A percentile compares a stretch with the other conserved stretches of the same genome.
phyloP scores from a whole-genome alignment of 2,888 invertebrate genomes.

The Coleophora deauratella region DNA sequence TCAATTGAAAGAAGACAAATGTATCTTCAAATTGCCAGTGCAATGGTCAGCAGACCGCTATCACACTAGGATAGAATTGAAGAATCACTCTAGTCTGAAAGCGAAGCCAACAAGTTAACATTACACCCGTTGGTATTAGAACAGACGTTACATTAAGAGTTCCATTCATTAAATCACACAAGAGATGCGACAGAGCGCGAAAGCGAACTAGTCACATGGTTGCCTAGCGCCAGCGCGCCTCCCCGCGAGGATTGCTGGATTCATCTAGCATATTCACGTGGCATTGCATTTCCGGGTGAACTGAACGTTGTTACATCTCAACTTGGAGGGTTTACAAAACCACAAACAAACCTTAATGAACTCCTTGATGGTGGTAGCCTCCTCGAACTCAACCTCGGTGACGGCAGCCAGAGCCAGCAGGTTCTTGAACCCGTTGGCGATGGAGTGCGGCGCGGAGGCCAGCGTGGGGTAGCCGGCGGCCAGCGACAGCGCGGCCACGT shows the following conservation, averaged over 20 bases:
- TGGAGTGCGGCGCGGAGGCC: constrained; percentile 97
- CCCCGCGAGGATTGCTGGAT: no score
- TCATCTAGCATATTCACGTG: no score
- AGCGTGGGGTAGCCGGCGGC: constrained; percentile 96
- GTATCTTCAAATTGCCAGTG: constrained; percentile 41
- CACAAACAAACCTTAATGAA: constrained; percentile 81
- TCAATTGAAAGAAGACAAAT: constrained; percentile 2
- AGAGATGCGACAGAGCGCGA: no score
- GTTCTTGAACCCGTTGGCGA: constrained; percentile 98
- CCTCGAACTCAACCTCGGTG: constrained; percentile 96
- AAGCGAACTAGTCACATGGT: no score
- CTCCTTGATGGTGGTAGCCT: constrained; percentile 94
- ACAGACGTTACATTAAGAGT: constrained; percentile 21
- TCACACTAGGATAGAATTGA: constrained; percentile 43
- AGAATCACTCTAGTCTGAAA: constrained; percentile 36
- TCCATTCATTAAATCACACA: no score
- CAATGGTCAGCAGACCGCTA: constrained; percentile 16
- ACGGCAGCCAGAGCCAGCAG: constrained; percentile 96
- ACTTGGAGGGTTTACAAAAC: no score
- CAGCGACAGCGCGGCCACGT: constrained; percentile 94
- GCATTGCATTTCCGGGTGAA: no score
- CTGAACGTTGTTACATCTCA: no score
- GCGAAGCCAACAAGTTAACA: constrained; percentile 29
- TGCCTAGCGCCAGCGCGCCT: no score
- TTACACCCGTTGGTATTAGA: constrained; percentile 26